Conservation (phyloP, 2,888 invertebrate species). For the Athripsodes cinereus region DNA sequence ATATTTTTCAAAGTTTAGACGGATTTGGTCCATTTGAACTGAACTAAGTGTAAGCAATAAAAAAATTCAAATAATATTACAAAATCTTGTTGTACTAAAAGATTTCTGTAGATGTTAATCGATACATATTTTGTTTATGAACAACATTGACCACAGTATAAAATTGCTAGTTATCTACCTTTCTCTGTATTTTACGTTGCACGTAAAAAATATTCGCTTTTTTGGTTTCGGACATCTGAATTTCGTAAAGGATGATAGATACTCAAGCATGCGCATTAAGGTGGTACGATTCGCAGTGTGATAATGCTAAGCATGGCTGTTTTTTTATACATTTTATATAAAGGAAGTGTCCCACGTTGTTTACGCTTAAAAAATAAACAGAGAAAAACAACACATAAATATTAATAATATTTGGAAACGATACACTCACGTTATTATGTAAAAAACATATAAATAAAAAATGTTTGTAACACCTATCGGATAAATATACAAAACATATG, state of each 20-base stretch:
- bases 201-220: too few species aligned
- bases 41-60: too few species aligned
- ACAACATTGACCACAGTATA: too few species aligned
- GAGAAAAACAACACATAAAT: background rate
- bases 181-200: too few species aligned
- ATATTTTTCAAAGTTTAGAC: too few species aligned
- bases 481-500: background rate
- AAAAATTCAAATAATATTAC: too few species aligned
- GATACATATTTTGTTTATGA: too few species aligned
- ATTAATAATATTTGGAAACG: background rate
- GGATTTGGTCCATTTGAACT: too few species aligned
- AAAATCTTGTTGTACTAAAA: too few species aligned
- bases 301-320: slow-evolving; percentile 15
- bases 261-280: slow-evolving; percentile 8
- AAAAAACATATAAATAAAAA: background rate
- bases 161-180: too few species aligned
- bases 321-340: background rate
- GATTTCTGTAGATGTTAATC: too few species aligned
- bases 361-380: background rate
- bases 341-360: slow-evolving; percentile 11
- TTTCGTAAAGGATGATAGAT: background rate
- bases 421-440: background rate
- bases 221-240: background rate
- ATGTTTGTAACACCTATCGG: background rate
- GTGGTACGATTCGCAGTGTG: slow-evolving; percentile 14